phyloP scores from a whole-genome alignment of 2,113 vertebrate species.

The Epinephelus cyanopodus region DNA sequence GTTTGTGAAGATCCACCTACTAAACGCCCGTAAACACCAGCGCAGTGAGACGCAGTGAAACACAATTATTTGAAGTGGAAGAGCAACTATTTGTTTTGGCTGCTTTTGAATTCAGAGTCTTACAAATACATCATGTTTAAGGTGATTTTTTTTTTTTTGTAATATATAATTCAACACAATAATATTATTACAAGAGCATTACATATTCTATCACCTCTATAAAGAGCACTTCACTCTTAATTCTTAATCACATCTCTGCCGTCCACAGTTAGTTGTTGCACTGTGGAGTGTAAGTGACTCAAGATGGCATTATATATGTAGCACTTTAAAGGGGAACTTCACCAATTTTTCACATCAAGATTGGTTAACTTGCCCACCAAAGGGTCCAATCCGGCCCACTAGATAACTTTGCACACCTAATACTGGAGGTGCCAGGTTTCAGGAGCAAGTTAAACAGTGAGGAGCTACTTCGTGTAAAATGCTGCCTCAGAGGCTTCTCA shows the following conservation, averaged over 20 bases:
- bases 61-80: no score
- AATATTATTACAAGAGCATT: background rate
- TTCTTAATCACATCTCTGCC: background rate
- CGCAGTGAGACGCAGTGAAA: slow-evolving; percentile 1
- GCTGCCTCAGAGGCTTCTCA: no score
- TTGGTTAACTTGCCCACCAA: background rate
- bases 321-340: background rate
- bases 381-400: no score
- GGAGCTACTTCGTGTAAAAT: no score
- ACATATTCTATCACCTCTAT: background rate
- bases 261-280: background rate
- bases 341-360: background rate
- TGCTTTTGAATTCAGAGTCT: background rate
- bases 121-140: background rate
- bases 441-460: no score
- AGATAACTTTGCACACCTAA: no score
- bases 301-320: background rate
- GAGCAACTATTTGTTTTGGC: background rate
- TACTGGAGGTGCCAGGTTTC: no score
- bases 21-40: background rate
- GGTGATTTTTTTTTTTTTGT: background rate
- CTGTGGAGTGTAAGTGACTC: background rate
- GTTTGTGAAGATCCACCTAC: background rate
- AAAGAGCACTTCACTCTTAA: background rate
- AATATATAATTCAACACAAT: background rate